phyloP scores from a whole-genome alignment of 1,140 invertebrate genomes.

The Saccostrea cuccullata region DNA sequence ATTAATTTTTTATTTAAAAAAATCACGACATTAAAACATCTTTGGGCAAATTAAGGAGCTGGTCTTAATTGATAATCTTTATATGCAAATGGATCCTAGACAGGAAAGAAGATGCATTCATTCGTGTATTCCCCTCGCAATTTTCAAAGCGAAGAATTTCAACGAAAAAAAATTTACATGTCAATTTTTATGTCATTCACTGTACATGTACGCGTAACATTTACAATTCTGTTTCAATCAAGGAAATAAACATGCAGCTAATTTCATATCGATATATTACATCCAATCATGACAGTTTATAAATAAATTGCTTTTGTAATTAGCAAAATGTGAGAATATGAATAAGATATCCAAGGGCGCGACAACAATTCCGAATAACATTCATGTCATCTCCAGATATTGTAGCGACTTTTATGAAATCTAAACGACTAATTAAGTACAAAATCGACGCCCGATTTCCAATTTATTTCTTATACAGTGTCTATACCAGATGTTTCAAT shows the following conservation, averaged over 20 bases:
- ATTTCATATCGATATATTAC: not conserved
- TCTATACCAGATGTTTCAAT: constrained; percentile 48
- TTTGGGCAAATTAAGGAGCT: too few species aligned
- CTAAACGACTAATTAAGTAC: constrained; percentile 51
- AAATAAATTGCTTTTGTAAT: constrained; percentile 34
- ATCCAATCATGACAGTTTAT: not conserved
- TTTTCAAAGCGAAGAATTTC: not conserved
- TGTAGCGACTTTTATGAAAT: constrained; percentile 55
- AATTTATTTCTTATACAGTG: constrained; percentile 51
- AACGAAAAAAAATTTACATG: too few species aligned
- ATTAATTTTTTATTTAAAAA: not conserved
- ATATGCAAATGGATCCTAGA: too few species aligned
- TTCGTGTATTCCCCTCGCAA: not conserved
- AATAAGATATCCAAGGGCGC: not conserved
- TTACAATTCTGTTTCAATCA: not conserved
- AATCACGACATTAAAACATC: too few species aligned
- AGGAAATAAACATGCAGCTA: not conserved
- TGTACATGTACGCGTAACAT: too few species aligned
- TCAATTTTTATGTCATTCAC: too few species aligned
- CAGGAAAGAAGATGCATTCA: too few species aligned
- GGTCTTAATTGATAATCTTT: too few species aligned
- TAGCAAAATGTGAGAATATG: constrained; percentile 18
- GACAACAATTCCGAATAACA: constrained; percentile 45
- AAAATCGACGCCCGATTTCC: constrained; percentile 46
- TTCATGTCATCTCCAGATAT: constrained; percentile 46